Conservation (phyloP, 2,113 vertebrate genomes). For the Dunckerocampus dactyliophorus region DNA sequence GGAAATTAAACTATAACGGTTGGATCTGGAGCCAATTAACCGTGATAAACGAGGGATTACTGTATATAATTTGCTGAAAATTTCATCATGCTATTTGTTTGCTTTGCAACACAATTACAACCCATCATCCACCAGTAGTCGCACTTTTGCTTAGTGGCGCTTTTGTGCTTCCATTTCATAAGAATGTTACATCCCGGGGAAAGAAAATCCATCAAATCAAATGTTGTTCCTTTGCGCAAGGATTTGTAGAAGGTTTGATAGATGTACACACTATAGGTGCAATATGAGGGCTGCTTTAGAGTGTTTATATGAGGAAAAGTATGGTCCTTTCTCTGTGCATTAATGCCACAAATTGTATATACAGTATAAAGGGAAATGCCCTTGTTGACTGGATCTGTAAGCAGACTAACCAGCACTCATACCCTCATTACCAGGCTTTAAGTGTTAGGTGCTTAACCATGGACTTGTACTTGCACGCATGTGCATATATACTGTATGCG, state of each 20-base stretch:
- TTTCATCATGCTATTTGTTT: slow-evolving; percentile 57
- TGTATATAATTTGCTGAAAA: slow-evolving; percentile 3
- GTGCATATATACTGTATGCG: neutral
- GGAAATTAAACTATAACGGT: too few relatives aligned
- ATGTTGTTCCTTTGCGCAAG: slow-evolving; percentile 9
- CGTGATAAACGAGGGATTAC: too few relatives aligned
- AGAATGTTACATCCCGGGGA: slow-evolving; percentile 11
- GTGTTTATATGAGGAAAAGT: slow-evolving; percentile 52
- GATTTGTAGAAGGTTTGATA: slow-evolving; percentile 28
- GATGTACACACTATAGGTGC: neutral
- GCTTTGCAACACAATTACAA: slow-evolving; percentile 27
- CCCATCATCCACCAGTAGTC: slow-evolving; percentile 7
- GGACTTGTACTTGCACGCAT: slow-evolving; percentile 1
- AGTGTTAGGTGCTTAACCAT: slow-evolving; percentile 56
- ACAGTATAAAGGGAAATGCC: slow-evolving; percentile 48
- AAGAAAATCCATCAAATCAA: slow-evolving; percentile 30
- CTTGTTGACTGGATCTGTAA: slow-evolving; percentile 59
- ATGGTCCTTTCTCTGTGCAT: slow-evolving; percentile 31
- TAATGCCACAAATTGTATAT: slow-evolving; percentile 39
- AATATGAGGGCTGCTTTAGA: slow-evolving; percentile 22
- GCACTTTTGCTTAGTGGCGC: neutral
- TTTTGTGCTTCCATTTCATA: slow-evolving; percentile 25
- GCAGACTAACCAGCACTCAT: slow-evolving; percentile 49
- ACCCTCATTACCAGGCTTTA: slow-evolving; percentile 59
- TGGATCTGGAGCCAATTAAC: too few relatives aligned